phyloP scores from a whole-genome alignment of 2,113 vertebrate species.

The Boleophthalmus pectinirostris region DNA sequence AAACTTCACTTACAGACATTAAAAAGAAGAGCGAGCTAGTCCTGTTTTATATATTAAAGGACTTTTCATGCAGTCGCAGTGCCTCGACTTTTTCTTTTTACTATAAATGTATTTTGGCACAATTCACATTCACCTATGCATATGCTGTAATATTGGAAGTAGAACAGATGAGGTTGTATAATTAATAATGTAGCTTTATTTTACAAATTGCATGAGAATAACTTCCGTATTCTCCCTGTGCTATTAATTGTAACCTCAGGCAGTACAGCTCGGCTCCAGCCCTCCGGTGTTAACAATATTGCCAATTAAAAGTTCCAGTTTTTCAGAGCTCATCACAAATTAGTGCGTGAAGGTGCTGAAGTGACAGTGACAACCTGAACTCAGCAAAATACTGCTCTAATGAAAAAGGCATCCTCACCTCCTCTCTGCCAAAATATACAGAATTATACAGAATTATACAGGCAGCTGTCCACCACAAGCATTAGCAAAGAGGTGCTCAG shows the following conservation, averaged over 20 bases:
- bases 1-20: no score
- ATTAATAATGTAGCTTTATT: neutral
- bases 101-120: no score
- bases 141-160: neutral
- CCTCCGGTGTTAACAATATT: neutral
- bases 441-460: constrained; percentile 39
- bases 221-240: neutral
- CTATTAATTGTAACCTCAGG: neutral
- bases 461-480: constrained; percentile 45
- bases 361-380: constrained; percentile 23
- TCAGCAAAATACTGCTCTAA: constrained; percentile 44
- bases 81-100: no score
- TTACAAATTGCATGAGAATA: neutral
- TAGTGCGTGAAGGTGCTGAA: constrained; percentile 28
- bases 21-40: no score
- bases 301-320: neutral
- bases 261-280: neutral
- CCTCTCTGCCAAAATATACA: constrained; percentile 42
- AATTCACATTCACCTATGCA: neutral
- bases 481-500: constrained; percentile 13
- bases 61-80: no score
- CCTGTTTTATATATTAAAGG: no score
- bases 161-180: neutral
- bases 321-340: constrained; percentile 7
- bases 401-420: constrained; percentile 48